Base-by-base conservation (phyloP, 30 jellyfish, hydroid and myxozoan species). In the Aurelia sp. region DNA sequence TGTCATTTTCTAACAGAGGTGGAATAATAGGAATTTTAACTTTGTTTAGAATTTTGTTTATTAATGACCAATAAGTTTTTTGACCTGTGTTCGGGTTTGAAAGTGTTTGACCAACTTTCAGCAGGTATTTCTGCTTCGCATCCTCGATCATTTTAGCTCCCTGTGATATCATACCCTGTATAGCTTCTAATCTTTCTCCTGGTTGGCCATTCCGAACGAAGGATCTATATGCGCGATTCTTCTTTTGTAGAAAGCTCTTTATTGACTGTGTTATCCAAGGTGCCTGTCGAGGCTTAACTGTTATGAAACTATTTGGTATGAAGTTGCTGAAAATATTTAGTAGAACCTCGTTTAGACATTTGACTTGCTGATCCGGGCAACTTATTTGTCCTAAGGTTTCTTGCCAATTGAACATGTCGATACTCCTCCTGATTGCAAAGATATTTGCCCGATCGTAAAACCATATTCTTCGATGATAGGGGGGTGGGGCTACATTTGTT, bases 11-110 rank as follows among this genome's bases (percentile, higher is more conserved):
- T 3, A 76, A 22, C 11, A 74, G 68, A 66, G 90, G 85, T 58
- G 96, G 90, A 74, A 86, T 76, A 23, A 58, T 75, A 5, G 96
- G 90, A 60, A 65, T 50, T 65, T 86, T 86, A 61, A 70, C 85
- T 68, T 86, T 75, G 60, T 86, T 64, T 62, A 86, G 22, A 51
- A 86, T 48, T 62, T 76, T 64, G 15, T 74, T 75, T 19, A 86
- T 62, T 40, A 76, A 59, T 22, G 86, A 86, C 90, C 96, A 86
- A 59, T 76, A 76, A 16, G 85, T 65, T 68, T 79, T 66, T 16
- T 33, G 37, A 41, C 86, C 86, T 22, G 84, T 79, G 12, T 62
- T 31, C 16, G 86, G 90, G 44, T 79, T 68, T 19, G 76, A 23
- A 20, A 79, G 84, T 11, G 84, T 65, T 37, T 44, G 47, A 20